phyloP scores from a whole-genome alignment of 2,888 invertebrate species.

The Willowsia nigromaculata region DNA sequence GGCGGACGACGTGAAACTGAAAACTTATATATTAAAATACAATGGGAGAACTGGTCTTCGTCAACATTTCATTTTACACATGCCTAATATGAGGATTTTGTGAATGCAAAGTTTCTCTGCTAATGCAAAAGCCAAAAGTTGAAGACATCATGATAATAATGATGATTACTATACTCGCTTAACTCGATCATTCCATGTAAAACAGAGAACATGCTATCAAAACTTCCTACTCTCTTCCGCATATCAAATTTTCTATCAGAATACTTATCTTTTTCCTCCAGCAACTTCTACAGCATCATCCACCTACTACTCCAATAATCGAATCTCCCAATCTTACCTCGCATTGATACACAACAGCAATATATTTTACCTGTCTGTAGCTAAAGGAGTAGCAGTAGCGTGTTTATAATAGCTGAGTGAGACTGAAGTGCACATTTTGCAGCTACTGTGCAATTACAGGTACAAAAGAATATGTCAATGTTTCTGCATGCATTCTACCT shows the following conservation, averaged over 20 bases:
- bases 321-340: neutral
- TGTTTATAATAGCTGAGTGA: no score
- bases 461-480: conserved; percentile 4
- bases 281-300: neutral
- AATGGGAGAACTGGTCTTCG: conserved; percentile 33
- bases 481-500: no score
- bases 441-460: conserved; percentile 1
- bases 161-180: neutral
- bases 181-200: conserved; percentile 37
- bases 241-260: conserved; percentile 17
- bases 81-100: neutral
- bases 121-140: neutral
- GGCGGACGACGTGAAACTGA: conserved; percentile 39
- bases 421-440: neutral
- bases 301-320: neutral
- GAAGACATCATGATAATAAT: neutral
- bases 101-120: neutral
- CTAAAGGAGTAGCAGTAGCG: neutral
- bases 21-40: conserved; percentile 26
- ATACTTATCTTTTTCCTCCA: neutral
- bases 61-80: conserved; percentile 34
- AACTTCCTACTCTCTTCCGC: neutral
- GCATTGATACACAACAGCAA: neutral
- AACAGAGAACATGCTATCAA: neutral
- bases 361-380: neutral